Evolutionary conservation across 2,888 invertebrate genomes (phyloP), one percentile per base, ranked within the genome.

Genomic region (Marasmarcha lunaedactyla): DNA sequence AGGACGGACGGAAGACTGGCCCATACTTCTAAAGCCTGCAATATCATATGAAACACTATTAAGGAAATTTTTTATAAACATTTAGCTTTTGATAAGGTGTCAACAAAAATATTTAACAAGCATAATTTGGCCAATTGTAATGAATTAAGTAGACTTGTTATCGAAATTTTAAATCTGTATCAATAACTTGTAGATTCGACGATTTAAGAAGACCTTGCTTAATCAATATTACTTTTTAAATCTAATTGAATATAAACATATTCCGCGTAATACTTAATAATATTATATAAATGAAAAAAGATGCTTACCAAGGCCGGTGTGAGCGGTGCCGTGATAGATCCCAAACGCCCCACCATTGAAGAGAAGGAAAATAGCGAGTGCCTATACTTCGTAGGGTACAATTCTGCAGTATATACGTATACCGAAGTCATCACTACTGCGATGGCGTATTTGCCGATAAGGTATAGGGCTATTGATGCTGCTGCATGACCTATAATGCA

Each of bases 271-370:
- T n/a, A n/a, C n/a, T n/a, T n/a, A n/a, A n/a, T n/a, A n/a, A n/a
- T n/a, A n/a, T n/a, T n/a, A n/a, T n/a, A n/a, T n/a, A n/a, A n/a
- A n/a, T n/a, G n/a, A n/a, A n/a, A n/a, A n/a, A n/a, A n/a, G 20
- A 44, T 40, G 63, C 72, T 71, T 61, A 87, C 87, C 59, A 89
- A 56, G 37, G 89, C 71, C 11, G 87, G 87, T 2, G 89, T 87
- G 49, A 89, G 88, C 0, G 90, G 89, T 0, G 90, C 89, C 27
- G 87, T 53, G 63, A 89, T 88, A 1, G 88, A 86, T 0, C 90
- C 90, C 36, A 90, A 66, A 20, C 89, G 73, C 10, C 89, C 89
- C 46, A 88, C 72, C 88, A 88, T 89, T 7, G 89, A 89, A 50
- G 89, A 88, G 45, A 86, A 77, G 0, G 87, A 87, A 39, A 89